Evolutionary conservation across 1,140 invertebrate genomes (phyloP).

Genomic region (Bilobella aurantiaca): DNA sequence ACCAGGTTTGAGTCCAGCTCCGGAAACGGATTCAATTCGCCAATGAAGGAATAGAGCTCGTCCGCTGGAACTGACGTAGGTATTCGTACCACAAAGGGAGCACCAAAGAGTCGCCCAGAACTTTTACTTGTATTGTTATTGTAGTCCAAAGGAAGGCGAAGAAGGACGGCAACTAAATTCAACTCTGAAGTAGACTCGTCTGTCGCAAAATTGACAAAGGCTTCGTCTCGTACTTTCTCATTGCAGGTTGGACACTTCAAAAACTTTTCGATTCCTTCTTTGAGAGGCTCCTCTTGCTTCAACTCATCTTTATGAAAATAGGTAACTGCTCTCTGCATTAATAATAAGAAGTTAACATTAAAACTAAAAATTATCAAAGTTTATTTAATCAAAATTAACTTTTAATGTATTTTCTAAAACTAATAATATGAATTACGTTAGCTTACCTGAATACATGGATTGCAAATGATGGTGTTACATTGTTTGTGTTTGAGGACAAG

Average conservation of each 20-base stretch:
- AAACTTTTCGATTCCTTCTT: not conserved
- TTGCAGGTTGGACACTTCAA: conserved; percentile 49
- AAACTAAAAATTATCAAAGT: too few relatives aligned
- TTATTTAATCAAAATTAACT: too few relatives aligned
- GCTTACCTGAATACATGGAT: conserved; percentile 51
- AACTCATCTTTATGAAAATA: too few relatives aligned
- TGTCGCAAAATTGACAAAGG: conserved; percentile 43
- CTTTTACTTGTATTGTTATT: conserved; percentile 42
- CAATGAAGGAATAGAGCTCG: conserved; percentile 46
- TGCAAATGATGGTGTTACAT: conserved; percentile 52
- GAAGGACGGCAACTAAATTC: conserved; percentile 39
- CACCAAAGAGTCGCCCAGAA: conserved; percentile 44
- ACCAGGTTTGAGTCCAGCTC: conserved; percentile 40
- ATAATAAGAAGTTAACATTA: too few relatives aligned
- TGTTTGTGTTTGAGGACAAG: conserved; percentile 39
- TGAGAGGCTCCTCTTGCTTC: too few relatives aligned
- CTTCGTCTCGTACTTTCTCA: conserved; percentile 42
- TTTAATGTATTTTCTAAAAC: too few relatives aligned
- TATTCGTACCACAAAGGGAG: conserved; percentile 50
- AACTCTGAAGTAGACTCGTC: conserved; percentile 35
- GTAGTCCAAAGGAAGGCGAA: conserved; percentile 44
- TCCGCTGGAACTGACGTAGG: conserved; percentile 48
- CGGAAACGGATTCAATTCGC: conserved; percentile 43
- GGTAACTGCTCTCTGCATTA: too few relatives aligned
- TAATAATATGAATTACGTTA: too few relatives aligned